These are phyloP conservation scores for Chionis minor DNA, from an alignment of 2,113 vertebrate species.

Conservation along the genomic window DNA sequence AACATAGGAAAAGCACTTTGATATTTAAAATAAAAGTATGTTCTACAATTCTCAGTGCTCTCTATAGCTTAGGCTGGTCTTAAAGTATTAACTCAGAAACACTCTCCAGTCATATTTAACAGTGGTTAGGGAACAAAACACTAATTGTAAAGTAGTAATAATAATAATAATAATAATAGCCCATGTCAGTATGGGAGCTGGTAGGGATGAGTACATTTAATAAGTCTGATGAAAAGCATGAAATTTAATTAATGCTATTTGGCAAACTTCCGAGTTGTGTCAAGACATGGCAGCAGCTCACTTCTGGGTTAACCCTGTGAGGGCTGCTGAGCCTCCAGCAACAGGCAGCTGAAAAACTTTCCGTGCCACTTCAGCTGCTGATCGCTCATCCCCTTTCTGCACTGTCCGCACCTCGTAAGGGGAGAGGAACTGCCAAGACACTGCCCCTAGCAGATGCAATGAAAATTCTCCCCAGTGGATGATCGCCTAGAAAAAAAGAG, in stretches of 20 bases:
- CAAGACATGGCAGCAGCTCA: not conserved
- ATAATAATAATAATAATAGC: not conserved
- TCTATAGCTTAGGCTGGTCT: not conserved
- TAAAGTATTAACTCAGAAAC: not conserved
- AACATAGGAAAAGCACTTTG: not conserved
- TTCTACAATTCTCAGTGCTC: not conserved
- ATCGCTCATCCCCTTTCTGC: not conserved
- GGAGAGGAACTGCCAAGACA: not conserved
- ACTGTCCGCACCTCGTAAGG: rapidly evolving
- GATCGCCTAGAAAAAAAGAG: rapidly evolving
- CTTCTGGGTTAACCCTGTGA: not conserved
- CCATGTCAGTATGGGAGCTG: conserved; percentile 3
- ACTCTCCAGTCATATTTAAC: not conserved
- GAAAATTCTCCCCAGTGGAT: not conserved
- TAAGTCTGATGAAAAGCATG: conserved; percentile 49
- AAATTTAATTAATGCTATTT: conserved; percentile 51
- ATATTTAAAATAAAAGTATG: not conserved
- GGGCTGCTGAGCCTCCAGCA: not conserved
- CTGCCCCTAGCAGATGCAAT: not conserved
- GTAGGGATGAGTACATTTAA: conserved; percentile 37
- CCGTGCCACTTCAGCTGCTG: not conserved
- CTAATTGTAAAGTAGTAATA: conserved; percentile 26
- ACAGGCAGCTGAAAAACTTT: not conserved
- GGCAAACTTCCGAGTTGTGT: conserved; percentile 33
- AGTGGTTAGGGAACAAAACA: not conserved